These are phyloP conservation scores for Otus sunia DNA, from an alignment of 2,113 vertebrate species.

Conservation along the genomic window DNA sequence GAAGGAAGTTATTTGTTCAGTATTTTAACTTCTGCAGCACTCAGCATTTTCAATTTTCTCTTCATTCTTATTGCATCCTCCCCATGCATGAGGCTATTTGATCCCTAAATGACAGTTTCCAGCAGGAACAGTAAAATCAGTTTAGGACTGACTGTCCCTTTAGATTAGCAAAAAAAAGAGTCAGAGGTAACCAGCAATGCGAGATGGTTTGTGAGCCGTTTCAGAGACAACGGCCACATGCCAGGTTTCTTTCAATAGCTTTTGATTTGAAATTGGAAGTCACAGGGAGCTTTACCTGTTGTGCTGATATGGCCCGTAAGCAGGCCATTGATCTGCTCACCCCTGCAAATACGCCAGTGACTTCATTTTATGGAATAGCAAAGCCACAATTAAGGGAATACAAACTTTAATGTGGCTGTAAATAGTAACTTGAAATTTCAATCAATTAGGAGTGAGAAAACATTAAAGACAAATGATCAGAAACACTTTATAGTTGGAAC, in stretches of 20 bases:
- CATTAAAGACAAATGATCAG: not conserved
- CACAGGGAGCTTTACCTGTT: not conserved
- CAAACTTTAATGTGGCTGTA: not conserved
- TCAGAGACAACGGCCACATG: not conserved
- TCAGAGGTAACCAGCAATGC: not conserved
- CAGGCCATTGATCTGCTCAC: not conserved
- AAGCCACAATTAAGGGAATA: not conserved
- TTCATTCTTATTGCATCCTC: not conserved
- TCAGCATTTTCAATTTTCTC: slow-evolving; percentile 32
- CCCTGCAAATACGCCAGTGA: rapidly evolving
- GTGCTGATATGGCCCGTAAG: not conserved
- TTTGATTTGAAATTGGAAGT: not conserved
- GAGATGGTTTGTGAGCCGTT: not conserved
- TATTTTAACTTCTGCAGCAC: slow-evolving; percentile 46
- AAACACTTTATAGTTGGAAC: not conserved
- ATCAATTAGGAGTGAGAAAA: not conserved
- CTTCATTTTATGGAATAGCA: not conserved
- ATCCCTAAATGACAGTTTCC: not conserved
- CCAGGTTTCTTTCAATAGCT: slow-evolving; percentile 1
- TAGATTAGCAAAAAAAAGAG: not conserved
- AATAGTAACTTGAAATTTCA: not conserved
- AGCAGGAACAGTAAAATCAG: not conserved
- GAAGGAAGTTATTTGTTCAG: slow-evolving; percentile 51
- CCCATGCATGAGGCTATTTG: not conserved
- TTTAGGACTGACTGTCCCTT: not conserved